Conservation (phyloP, 2,797 vertebrate species). For the Borostomias antarcticus region DNA sequence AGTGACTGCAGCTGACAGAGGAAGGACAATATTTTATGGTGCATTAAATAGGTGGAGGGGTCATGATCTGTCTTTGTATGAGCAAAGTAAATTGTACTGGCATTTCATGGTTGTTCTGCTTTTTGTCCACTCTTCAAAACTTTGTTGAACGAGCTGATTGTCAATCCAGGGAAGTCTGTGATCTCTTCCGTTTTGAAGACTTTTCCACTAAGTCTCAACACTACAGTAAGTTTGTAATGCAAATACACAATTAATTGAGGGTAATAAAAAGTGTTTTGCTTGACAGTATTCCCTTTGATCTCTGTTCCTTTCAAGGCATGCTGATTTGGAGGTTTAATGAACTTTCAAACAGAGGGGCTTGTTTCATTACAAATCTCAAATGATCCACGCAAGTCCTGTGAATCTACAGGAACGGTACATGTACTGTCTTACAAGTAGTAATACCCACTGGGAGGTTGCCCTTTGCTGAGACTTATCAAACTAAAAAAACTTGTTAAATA, state of each 20-base stretch:
- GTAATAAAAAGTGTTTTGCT: conserved; percentile 42
- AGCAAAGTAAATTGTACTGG: conserved; percentile 32
- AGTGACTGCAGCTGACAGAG: conserved; percentile 27
- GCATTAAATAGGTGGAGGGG: conserved; percentile 55
- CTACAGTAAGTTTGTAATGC: conserved; percentile 27
- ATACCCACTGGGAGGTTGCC: conserved; percentile 26
- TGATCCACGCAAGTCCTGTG: conserved; percentile 39
- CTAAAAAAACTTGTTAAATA: conserved; percentile 17
- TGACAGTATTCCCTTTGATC: conserved; percentile 27
- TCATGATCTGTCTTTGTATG: conserved; percentile 32
- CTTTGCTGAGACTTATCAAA: conserved; percentile 22
- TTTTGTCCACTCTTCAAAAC: conserved; percentile 47
- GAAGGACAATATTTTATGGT: conserved; percentile 68
- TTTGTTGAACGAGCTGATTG: conserved; percentile 41
- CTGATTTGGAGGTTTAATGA: conserved; percentile 54
- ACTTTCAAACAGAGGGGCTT: conserved; percentile 53
- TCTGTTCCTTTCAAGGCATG: conserved; percentile 34
- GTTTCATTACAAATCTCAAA: conserved; percentile 56
- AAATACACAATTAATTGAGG: conserved; percentile 49
- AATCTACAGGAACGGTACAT: conserved; percentile 32
- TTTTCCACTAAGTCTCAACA: conserved; percentile 27
- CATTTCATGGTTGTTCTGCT: conserved; percentile 65
- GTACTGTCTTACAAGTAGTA: not conserved
- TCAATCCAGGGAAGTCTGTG: conserved; percentile 21
- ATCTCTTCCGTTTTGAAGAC: conserved; percentile 31